These are phyloP conservation scores for Capromys pilorides DNA, from an alignment of 2,797 vertebrate species.

Conservation along the genomic window DNA sequence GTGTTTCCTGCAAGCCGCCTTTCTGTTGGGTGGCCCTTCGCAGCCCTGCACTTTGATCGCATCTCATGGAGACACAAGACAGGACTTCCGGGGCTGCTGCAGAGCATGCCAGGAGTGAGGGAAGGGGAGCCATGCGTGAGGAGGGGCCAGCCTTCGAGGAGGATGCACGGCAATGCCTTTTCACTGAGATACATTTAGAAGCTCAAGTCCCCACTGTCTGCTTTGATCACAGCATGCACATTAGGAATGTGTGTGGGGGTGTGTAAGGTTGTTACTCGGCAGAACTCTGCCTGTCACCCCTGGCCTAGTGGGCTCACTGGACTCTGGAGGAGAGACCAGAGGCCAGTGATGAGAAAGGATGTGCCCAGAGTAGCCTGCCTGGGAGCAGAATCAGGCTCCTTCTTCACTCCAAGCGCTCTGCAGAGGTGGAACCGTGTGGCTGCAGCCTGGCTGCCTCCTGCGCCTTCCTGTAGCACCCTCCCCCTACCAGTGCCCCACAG, in stretches of 20 bases:
- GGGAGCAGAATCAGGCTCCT: neutral
- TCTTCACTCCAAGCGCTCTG: neutral
- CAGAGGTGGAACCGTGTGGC: neutral
- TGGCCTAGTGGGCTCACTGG: neutral
- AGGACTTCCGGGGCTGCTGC: neutral
- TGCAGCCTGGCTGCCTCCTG: accelerated
- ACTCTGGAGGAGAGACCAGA: neutral
- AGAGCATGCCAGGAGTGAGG: neutral
- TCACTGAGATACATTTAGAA: neutral
- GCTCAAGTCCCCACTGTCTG: neutral
- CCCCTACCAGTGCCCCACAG: neutral
- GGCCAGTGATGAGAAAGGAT: neutral
- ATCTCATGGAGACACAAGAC: neutral
- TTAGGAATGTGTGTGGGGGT: neutral
- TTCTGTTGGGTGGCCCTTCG: neutral
- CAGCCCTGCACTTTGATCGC: neutral
- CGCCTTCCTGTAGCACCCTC: neutral
- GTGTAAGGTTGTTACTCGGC: neutral
- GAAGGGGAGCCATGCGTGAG: neutral
- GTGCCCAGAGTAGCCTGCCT: neutral
- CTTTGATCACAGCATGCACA: neutral
- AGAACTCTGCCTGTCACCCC: neutral
- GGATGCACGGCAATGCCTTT: neutral
- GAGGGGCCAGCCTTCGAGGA: neutral
- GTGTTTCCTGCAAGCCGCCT: neutral